These are phyloP conservation scores for Herminia tarsipennalis DNA, from an alignment of 2,888 invertebrate species.

Conservation along the genomic window DNA sequence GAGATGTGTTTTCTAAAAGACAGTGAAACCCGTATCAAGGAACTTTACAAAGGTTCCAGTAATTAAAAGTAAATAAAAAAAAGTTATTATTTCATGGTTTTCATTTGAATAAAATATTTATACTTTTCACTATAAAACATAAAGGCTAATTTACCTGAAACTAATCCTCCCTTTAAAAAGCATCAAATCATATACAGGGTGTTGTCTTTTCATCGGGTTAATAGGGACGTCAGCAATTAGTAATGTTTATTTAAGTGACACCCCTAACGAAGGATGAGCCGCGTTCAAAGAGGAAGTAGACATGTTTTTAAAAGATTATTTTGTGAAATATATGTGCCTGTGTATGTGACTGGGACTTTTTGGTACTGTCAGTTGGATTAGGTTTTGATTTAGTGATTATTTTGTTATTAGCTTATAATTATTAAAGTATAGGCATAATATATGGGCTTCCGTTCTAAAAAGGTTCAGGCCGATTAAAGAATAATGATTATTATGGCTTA, in stretches of 20 bases:
- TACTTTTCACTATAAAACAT: conserved; percentile 15
- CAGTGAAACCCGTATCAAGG: too few relatives aligned
- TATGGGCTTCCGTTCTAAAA: neutral
- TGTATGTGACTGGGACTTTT: conserved; percentile 11
- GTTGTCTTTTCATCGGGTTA: conserved; percentile 28
- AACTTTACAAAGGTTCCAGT: too few relatives aligned
- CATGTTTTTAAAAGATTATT: conserved; percentile 34
- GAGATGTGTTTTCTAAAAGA: too few relatives aligned
- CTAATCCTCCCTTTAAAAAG: conserved; percentile 23
- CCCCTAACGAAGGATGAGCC: conserved; percentile 23
- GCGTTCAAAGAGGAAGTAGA: conserved; percentile 26
- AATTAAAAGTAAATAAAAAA: too few relatives aligned
- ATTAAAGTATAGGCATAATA: neutral
- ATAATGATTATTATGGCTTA: too few relatives aligned
- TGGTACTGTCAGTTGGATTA: conserved; percentile 10
- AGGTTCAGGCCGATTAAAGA: too few relatives aligned
- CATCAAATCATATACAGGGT: conserved; percentile 18
- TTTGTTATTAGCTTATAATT: conserved; percentile 2
- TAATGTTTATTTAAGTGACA: conserved; percentile 31
- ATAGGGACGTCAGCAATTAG: conserved; percentile 36
- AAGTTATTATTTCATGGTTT: too few relatives aligned
- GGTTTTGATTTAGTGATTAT: conserved; percentile 13
- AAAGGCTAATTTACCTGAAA: too few relatives aligned
- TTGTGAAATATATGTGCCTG: conserved; percentile 18
- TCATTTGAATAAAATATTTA: too few relatives aligned